Percentiles rank a stretch among this genome's conserved stretches.
Conservation (phyloP, 64 coral and sea anemone species). For the Montipora foliosa region DNA sequence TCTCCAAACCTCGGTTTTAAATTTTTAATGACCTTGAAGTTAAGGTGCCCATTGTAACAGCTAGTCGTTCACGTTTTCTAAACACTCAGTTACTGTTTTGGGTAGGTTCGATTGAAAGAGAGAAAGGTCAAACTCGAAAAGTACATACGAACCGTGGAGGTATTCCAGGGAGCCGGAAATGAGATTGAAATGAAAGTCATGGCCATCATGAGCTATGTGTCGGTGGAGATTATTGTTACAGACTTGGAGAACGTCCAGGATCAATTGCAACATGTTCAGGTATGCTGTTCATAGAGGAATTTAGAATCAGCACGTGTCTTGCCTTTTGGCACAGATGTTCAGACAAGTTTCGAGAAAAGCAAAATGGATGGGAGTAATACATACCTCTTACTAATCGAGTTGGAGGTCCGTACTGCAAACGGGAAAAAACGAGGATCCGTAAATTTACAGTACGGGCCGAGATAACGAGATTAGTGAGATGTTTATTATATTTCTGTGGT, state of each 20-base stretch:
- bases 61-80: not conserved
- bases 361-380: no score
- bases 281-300: not conserved
- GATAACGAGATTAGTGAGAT: no score
- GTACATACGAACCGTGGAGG: slow-evolving; percentile 91
- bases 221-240: slow-evolving; percentile 90
- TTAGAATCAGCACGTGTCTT: no score
- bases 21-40: no score
- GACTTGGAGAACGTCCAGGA: slow-evolving; percentile 89
- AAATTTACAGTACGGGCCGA: no score
- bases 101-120: slow-evolving; percentile 85
- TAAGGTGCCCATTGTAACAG: not conserved
- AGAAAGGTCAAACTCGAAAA: slow-evolving; percentile 94
- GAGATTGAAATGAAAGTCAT: slow-evolving; percentile 91
- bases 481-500: no score
- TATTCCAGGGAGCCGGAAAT: slow-evolving; percentile 79
- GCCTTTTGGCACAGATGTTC: no score
- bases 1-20: no score
- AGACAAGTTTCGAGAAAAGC: no score
- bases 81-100: not conserved
- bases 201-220: slow-evolving; percentile 90
- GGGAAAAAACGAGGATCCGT: no score
- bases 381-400: no score
- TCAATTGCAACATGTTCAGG: slow-evolving; percentile 92
- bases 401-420: no score